These are phyloP conservation scores for Pantherophis alleghaniensis DNA, from an alignment of 2,797 vertebrate genomes.

Conservation along the genomic window DNA sequence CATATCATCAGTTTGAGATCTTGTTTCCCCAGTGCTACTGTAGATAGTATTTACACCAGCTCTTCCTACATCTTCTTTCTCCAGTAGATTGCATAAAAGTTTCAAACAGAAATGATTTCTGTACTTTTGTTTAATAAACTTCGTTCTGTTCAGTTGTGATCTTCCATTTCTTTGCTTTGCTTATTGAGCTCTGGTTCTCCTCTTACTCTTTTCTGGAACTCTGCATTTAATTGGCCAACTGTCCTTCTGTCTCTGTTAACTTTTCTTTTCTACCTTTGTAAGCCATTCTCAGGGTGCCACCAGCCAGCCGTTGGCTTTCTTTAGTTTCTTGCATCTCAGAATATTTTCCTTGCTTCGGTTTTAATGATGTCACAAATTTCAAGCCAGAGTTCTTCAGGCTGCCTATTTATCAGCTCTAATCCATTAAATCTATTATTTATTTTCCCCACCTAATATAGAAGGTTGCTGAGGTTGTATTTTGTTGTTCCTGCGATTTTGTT, in stretches of 20 bases:
- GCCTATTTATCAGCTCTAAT: neutral
- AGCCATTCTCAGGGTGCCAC: neutral
- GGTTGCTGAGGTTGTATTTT: neutral
- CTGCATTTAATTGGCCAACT: neutral
- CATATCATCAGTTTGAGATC: neutral
- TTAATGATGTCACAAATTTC: neutral
- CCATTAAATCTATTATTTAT: neutral
- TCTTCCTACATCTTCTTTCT: neutral
- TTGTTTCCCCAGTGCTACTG: neutral
- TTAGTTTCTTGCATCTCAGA: neutral
- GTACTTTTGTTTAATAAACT: neutral
- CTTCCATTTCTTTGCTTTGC: neutral
- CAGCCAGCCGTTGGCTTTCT: neutral
- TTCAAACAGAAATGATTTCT: neutral
- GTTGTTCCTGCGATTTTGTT: neutral
- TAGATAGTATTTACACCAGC: neutral
- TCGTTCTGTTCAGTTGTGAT: neutral
- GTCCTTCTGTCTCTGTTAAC: neutral
- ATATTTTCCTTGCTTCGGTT: neutral
- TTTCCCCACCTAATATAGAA: neutral
- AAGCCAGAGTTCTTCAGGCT: neutral
- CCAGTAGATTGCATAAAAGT: neutral
- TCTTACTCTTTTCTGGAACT: neutral
- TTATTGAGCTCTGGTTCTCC: neutral
- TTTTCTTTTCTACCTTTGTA: neutral